Evolutionary conservation across 1,140 invertebrate genomes (phyloP), one percentile per base, ranked within the genome.

Genomic region (Chironomus tepperi): DNA sequence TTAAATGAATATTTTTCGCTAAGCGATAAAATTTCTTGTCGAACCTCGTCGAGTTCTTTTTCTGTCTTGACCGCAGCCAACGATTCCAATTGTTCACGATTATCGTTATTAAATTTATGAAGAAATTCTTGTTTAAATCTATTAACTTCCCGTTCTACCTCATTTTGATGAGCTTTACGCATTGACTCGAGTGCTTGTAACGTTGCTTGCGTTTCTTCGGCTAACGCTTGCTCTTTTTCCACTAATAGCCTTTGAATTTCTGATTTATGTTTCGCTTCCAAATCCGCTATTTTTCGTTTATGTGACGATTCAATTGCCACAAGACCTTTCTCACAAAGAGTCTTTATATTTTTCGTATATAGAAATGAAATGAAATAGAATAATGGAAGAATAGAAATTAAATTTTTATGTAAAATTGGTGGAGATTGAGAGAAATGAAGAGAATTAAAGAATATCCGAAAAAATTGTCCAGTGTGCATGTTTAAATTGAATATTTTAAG

Each of bases 1-100:
- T 96, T 97, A 9, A 93, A 88, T 1, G 94, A 95, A 83, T 96
- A 95, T 79, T 95, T 93, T 77, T 96, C 91, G 0, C 93, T 94
- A 73, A 97, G 85, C 15, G 93, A 93, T 19, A 94, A 83, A 78
- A 97, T 92, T 82, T 96, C 93, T 76, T 89, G 87, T 76, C 92
- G 90, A 73, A 96, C 91, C 80, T 92, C 90, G 78, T 92, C 89
- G 86, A 94, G 89, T 82, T 94, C 92, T 78, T 90, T 88, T 78
- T 91, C 93, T 79, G 16, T 83, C 77, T 64, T 57, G 64, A 16
- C 15, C 43, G 42, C 10, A 47, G 24, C 21, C n/a, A 75, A 21
- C 64, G 43, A 65, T 15, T 72, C 16, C 16, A 75, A 47, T 57
- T 43, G 19, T 10, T 73, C 34, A 10, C 2, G 70, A 6, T 19